Base-by-base conservation (phyloP, 1,140 invertebrate species). In the Oryctes rhinoceros region DNA sequence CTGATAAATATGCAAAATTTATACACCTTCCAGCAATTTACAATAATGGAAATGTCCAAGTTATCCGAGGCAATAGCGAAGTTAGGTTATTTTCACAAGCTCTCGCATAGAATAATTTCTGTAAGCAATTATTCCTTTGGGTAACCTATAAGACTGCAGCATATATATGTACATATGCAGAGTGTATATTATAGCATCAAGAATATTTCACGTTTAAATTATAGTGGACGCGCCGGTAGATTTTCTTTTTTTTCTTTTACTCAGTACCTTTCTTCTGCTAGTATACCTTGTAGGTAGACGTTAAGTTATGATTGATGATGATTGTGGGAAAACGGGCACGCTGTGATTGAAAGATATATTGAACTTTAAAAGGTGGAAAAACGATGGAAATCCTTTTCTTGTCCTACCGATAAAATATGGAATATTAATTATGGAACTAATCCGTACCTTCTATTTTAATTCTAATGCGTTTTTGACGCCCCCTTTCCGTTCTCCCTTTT, bases 11-110 rank as follows among this genome's bases (percentile, higher is more conserved):
- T 53, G 49, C 49, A 53, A 53, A 53, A 53, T 53, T 53, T 53
- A 53, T 53, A 53, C 49, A 53, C 49, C 49, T 53, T 53, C 49
- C 49, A 53, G 49, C 39, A 44, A 44, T 44, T 44, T 44, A 44
- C 49, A 53, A 53, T 53, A 53, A 53, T 53, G 49, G 49, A 53
- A 53, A 53, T 53, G 49, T 53, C 49, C 49, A 53, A 53, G 49
- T 53, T 53, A 53, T 53, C 49, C 49, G 39, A 44, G 39, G 39
- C 39, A 44, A 44, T 18, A 18, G 49, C 49, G n/a, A 53, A 18
- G 49, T 53, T 53, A 30, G 11, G n/a, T 53, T 53, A 15, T 53
- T 15, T 18, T 15, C n/a, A 0, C 11, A 4, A 15, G 49, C 13
- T 13, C 11, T 53, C 1, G 13, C 49, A 18, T 15, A 9, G n/a